Percentiles rank a stretch among this genome's conserved stretches.
Conservation (phyloP, 1,140 invertebrate genomes). For the Drosophila mojavensis region DNA sequence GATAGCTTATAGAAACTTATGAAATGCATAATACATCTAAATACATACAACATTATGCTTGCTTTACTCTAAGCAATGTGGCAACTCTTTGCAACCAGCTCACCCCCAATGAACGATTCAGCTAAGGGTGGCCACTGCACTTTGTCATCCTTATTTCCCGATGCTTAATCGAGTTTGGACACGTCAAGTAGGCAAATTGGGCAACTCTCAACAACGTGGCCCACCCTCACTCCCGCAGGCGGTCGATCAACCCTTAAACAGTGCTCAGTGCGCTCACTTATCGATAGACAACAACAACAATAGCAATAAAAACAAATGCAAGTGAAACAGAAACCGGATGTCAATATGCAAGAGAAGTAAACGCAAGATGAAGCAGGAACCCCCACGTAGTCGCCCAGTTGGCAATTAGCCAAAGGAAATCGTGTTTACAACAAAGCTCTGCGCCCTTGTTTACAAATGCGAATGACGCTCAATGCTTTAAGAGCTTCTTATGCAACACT, state of each 20-base stretch:
- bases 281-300: slow-evolving; percentile 34
- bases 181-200: slow-evolving; percentile 33
- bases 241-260: slow-evolving; percentile 26
- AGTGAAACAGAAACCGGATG: slow-evolving; percentile 21
- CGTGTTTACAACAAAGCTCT: slow-evolving; percentile 14
- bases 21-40: too few species aligned
- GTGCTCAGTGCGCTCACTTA: slow-evolving; percentile 20
- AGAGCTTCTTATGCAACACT: not conserved
- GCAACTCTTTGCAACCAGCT: not conserved
- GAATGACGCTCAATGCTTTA: not conserved
- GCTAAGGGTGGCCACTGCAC: slow-evolving; percentile 10
- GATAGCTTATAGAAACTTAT: not conserved
- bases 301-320: not conserved
- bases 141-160: not conserved
- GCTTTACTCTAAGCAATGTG: not conserved
- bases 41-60: too few species aligned
- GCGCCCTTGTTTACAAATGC: slow-evolving; percentile 17
- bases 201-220: slow-evolving; percentile 5
- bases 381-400: not conserved
- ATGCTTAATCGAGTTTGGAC: slow-evolving; percentile 45
- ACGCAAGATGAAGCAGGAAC: not conserved
- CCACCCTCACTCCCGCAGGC: not conserved
- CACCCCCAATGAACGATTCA: not conserved
- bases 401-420: slow-evolving; percentile 23
- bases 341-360: not conserved